Conservation (phyloP, 2,113 vertebrate species). For the Calidris pygmaea region DNA sequence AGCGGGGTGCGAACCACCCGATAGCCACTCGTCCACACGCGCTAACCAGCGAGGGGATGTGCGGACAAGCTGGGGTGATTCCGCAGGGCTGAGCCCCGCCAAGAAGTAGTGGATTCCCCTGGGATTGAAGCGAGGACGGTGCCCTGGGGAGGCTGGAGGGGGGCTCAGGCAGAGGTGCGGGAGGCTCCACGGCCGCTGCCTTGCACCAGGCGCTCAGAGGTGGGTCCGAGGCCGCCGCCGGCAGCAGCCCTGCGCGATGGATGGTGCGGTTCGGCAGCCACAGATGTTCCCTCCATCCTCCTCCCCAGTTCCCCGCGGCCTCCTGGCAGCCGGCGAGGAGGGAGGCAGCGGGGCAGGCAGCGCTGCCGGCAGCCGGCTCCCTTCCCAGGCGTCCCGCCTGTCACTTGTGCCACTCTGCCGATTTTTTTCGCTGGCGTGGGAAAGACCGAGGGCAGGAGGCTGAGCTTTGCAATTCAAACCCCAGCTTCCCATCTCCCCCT, state of each 20-base stretch:
- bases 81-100: neutral
- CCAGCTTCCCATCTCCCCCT: neutral
- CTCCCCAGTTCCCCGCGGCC: neutral
- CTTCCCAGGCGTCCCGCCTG: neutral
- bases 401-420: neutral
- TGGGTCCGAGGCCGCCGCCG: fast-evolving
- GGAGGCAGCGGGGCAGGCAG: neutral
- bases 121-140: fast-evolving
- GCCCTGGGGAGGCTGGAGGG: neutral
- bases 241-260: neutral
- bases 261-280: fast-evolving
- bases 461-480: neutral
- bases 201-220: fast-evolving
- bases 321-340: neutral
- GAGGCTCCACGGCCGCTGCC: neutral
- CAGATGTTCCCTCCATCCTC: neutral
- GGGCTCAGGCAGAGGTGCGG: neutral
- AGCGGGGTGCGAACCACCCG: fast-evolving
- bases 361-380: neutral
- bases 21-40: fast-evolving
- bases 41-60: fast-evolving
- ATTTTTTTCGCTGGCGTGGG: neutral
- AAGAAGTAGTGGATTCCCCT: neutral
- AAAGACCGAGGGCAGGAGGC: neutral
- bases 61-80: fast-evolving